A percentile compares a stretch with the other conserved stretches of the same genome.
phyloP scores from a whole-genome alignment of 2,113 vertebrate genomes.

The Tyto alba region DNA sequence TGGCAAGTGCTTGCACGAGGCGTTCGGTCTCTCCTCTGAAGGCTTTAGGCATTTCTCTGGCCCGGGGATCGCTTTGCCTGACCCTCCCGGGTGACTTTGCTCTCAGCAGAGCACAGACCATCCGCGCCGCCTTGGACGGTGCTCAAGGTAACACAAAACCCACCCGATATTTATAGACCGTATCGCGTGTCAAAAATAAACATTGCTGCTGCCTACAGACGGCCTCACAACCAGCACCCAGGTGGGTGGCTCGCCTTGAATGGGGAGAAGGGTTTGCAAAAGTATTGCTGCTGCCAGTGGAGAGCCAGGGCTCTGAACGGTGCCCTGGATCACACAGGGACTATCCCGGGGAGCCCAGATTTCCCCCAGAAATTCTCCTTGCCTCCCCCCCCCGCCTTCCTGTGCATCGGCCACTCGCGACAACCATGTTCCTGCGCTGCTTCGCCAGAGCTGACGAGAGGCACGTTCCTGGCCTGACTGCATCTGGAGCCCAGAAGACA shows the following conservation, averaged over 20 bases:
- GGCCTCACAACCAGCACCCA: accelerated
- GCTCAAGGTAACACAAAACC: background rate
- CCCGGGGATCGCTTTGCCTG: background rate
- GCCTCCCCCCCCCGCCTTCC: no score
- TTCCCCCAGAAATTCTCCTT: background rate
- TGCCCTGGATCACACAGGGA: background rate
- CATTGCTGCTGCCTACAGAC: background rate
- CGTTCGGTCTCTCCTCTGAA: accelerated
- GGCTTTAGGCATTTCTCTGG: background rate
- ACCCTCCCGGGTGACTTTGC: background rate
- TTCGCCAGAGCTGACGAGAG: background rate
- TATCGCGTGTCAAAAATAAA: background rate
- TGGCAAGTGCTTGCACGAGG: accelerated
- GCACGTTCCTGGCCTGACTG: background rate
- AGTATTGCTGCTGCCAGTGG: no score
- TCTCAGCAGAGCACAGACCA: background rate
- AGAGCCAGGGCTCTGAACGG: no score
- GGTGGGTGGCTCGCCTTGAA: no score
- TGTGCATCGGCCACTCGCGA: background rate
- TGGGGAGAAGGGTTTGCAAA: no score
- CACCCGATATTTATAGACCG: background rate
- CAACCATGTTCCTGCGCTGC: background rate
- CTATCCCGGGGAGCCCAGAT: background rate
- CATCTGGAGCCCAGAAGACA: constrained; percentile 36
- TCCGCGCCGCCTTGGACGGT: accelerated